Evolutionary conservation across 2,797 vertebrate genomes (phyloP), one percentile per base, ranked within the genome.

Genomic region (Galago senegalensis): DNA sequence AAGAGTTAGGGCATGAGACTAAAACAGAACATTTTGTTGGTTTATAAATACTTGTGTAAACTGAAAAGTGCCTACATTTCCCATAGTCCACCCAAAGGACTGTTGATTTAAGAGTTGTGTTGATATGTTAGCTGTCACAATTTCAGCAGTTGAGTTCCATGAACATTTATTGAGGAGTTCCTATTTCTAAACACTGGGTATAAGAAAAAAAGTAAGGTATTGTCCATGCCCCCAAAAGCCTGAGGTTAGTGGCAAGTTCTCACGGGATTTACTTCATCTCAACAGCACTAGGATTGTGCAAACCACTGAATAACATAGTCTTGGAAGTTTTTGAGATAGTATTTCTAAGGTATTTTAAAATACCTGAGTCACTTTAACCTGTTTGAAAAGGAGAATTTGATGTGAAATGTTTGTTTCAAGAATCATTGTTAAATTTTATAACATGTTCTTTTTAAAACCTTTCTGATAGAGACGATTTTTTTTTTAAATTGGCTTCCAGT

Each of bases 251-350:
- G 40, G 18, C 12, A 23, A 53, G 2, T 93, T 69, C 82, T 94
- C n/a, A 2, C 10, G 43, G 58, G 72, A 81, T 70, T 46, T 73
- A 29, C 37, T 77, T 95, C 5, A 63, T 72, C 21, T 67, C 40
- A 88, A 37, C 43, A 72, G 31, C 31, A 14, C n/a, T 43, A 13
- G 53, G 9, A 20, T 46, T 56, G 40, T 49, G 70, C 70, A 61
- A 89, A 53, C 56, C 58, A 16, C 77, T 65, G 60, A 92, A 94
- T 69, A 73, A 67, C 73, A 37, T 61, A 25, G 23, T 89, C 46
- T 69, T 93, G 58, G 27, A 79, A 93, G n/a, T n/a, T 88, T 94
- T 61, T 85, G 49, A 93, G 61, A 43, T 94, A 89, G 14, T 81
- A 5, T 81, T 92, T 91, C 60, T 86, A 34, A 94, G 89, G 67